Conservation (phyloP, 1,140 invertebrate species). For the Gryon sp. region DNA sequence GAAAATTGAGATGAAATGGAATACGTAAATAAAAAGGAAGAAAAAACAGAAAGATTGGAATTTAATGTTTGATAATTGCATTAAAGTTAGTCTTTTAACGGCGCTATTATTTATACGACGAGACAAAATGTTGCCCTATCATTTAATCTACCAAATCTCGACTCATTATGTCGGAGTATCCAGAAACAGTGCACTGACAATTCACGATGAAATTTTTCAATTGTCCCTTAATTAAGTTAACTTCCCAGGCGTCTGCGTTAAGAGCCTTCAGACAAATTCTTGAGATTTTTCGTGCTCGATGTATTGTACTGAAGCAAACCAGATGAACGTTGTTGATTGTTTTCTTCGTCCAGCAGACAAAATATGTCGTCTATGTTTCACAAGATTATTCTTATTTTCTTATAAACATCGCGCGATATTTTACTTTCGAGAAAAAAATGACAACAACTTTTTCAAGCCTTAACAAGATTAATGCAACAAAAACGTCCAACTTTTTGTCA, state of each 20-base stretch:
- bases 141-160: slow-evolving; percentile 44
- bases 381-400: too few relatives aligned
- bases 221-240: slow-evolving; percentile 39
- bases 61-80: not conserved
- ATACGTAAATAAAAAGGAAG: too few relatives aligned
- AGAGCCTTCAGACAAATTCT: slow-evolving; percentile 6
- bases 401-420: too few relatives aligned
- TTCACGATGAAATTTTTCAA: slow-evolving; percentile 31
- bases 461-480: too few relatives aligned
- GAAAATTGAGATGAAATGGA: too few relatives aligned
- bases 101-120: slow-evolving; percentile 24
- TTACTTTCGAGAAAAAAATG: too few relatives aligned
- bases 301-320: not conserved
- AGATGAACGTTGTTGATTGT: too few relatives aligned
- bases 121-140: slow-evolving; percentile 40
- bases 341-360: too few relatives aligned
- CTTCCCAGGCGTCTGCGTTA: slow-evolving; percentile 11
- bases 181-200: slow-evolving; percentile 25
- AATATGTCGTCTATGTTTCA: too few relatives aligned
- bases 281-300: slow-evolving; percentile 1
- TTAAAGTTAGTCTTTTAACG: slow-evolving; percentile 19
- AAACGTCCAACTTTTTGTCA: too few relatives aligned
- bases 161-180: slow-evolving; percentile 6
- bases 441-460: too few relatives aligned
- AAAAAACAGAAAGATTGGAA: too few relatives aligned